These are phyloP conservation scores for Sialis fuliginosa DNA, from an alignment of 2,888 invertebrate species.

Conservation along the genomic window DNA sequence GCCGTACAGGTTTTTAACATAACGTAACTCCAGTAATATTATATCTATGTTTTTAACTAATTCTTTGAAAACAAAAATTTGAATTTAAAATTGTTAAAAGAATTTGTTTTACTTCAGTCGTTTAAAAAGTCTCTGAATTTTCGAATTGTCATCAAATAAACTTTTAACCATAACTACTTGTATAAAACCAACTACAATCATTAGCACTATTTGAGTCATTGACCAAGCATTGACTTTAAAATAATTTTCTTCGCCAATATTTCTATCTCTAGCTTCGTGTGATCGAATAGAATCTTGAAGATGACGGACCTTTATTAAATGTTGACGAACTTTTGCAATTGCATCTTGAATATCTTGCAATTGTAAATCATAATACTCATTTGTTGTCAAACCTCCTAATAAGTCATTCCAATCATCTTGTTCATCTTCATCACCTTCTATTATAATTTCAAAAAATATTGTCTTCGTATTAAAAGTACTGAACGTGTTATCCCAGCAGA, in stretches of 20 bases:
- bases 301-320: constrained; percentile 40
- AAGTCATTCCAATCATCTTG: constrained; percentile 28
- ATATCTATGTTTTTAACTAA: background rate
- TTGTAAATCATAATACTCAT: constrained; percentile 37
- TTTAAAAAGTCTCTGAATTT: constrained; percentile 21
- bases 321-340: constrained; percentile 40
- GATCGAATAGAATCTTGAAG: constrained; percentile 54
- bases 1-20: too few species aligned
- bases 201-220: constrained; percentile 48
- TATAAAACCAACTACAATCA: constrained; percentile 53
- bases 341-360: constrained; percentile 47
- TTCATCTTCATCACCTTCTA: constrained; percentile 39
- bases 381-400: constrained; percentile 27
- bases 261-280: constrained; percentile 64
- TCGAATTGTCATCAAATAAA: constrained; percentile 44
- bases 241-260: constrained; percentile 63
- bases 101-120: constrained; percentile 11
- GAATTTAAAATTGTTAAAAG: background rate
- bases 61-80: too few species aligned
- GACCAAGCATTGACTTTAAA: constrained; percentile 70
- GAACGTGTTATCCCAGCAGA: constrained; percentile 79
- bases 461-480: constrained; percentile 69
- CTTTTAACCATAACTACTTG: constrained; percentile 65
- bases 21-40: background rate
- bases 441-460: constrained; percentile 62